Conservation (phyloP, 2,888 invertebrate genomes). For the Orthonevra nobilis region DNA sequence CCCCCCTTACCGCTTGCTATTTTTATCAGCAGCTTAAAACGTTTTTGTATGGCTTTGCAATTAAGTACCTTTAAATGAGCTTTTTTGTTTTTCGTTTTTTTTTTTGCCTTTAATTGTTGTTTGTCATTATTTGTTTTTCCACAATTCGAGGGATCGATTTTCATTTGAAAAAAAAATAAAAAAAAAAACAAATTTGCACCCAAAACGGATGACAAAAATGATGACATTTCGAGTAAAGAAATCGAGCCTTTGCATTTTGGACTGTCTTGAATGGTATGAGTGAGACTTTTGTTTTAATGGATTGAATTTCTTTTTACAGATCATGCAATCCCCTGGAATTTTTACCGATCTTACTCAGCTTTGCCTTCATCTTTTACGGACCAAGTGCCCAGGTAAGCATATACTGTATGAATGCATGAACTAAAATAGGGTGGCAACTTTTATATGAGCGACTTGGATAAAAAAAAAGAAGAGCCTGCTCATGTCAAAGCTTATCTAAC, state of each 20-base stretch:
- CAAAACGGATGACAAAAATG: background rate
- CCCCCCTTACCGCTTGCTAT: slow-evolving; percentile 6
- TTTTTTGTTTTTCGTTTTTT: slow-evolving; percentile 47
- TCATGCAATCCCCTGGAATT: slow-evolving; percentile 79
- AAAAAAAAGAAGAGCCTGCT: too few species aligned
- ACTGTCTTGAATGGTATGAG: too few species aligned
- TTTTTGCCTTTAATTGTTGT: slow-evolving; percentile 18
- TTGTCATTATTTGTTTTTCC: background rate
- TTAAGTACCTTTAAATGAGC: slow-evolving; percentile 37
- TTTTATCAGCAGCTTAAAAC: slow-evolving; percentile 40
- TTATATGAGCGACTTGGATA: too few species aligned
- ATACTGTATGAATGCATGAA: too few species aligned
- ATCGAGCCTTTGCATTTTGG: slow-evolving; percentile 36
- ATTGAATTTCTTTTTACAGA: slow-evolving; percentile 74
- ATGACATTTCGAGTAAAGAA: background rate
- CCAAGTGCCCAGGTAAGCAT: slow-evolving; percentile 77
- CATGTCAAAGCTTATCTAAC: too few species aligned
- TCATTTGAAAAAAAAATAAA: slow-evolving; percentile 24
- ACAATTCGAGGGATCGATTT: slow-evolving; percentile 48
- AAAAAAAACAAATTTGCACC: slow-evolving; percentile 61
- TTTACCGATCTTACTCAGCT: slow-evolving; percentile 78
- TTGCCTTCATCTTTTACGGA: slow-evolving; percentile 77
- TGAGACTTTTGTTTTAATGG: too few species aligned
- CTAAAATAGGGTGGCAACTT: too few species aligned
- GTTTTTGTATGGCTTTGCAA: slow-evolving; percentile 44